These are phyloP conservation scores for Daktulosphaira vitifoliae DNA, from an alignment of 1,140 invertebrate genomes.

Conservation along the genomic window DNA sequence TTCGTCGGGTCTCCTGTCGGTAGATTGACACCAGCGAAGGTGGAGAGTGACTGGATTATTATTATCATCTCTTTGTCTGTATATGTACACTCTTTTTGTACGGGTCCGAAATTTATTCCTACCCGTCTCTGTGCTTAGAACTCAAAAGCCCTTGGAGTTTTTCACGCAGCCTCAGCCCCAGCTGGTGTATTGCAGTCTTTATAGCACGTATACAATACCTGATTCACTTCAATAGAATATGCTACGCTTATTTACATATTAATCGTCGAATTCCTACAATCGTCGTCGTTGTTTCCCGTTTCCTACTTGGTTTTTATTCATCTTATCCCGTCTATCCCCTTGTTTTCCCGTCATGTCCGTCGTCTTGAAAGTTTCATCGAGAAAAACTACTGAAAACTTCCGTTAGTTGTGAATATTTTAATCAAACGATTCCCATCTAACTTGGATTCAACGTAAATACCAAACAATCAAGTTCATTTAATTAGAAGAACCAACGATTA, in stretches of 20 bases:
- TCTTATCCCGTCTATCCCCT: no score
- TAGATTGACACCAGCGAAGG: neutral
- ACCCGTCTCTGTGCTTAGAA: neutral
- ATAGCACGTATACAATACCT: no score
- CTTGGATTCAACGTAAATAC: no score
- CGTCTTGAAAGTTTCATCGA: constrained; percentile 13
- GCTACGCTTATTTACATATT: constrained; percentile 24
- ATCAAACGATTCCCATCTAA: no score
- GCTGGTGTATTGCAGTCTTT: no score
- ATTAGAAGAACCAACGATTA: no score
- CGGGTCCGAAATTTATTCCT: constrained; percentile 26
- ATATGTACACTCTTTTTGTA: no score
- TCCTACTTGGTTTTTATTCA: no score
- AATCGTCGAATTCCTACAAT: constrained; percentile 21
- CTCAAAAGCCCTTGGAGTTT: neutral
- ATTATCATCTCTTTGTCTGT: neutral
- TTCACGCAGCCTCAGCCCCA: neutral
- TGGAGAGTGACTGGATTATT: constrained; percentile 12
- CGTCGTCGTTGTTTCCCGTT: neutral
- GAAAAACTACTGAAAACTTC: no score
- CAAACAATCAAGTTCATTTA: no score
- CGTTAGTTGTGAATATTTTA: no score
- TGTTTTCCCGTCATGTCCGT: constrained; percentile 16
- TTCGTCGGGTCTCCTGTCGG: neutral
- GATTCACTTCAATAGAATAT: no score